Conservation (phyloP, 2,797 vertebrate genomes). For the Lacerta agilis region DNA sequence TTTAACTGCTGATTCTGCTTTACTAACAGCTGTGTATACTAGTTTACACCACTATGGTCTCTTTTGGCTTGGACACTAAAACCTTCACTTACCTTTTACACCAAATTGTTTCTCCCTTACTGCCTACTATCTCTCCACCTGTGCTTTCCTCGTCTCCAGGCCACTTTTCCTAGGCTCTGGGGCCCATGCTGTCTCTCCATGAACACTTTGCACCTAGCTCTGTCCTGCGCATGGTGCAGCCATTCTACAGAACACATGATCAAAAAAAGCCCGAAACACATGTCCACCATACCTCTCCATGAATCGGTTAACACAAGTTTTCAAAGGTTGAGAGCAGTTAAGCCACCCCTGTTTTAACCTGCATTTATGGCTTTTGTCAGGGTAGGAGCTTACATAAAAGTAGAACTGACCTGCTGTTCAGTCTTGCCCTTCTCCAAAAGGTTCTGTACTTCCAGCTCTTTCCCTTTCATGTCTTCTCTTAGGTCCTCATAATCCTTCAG, state of each 20-base stretch:
- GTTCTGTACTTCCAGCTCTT: conserved; percentile 92
- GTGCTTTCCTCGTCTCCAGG: not conserved
- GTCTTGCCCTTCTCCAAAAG: conserved; percentile 95
- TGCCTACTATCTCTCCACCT: not conserved
- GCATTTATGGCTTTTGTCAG: not conserved
- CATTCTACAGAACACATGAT: not conserved
- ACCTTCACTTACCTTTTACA: not conserved
- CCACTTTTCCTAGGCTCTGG: no score
- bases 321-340: not conserved
- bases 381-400: conserved; percentile 21
- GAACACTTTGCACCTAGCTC: not conserved
- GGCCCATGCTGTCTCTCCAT: not conserved
- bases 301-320: not conserved
- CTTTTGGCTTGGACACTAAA: not conserved
- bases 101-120: not conserved
- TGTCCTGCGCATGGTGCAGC: not conserved
- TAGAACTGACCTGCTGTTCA: conserved; percentile 90
- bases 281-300: not conserved
- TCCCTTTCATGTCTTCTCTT: conserved; percentile 90
- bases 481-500: conserved; percentile 92
- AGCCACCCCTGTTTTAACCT: no score
- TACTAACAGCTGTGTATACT: no score
- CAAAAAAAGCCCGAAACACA: no score
- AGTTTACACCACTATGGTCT: not conserved
- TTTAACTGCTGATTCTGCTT: not conserved